Conservation (phyloP, 1,140 invertebrate species). For the Heterodera schachtii region DNA sequence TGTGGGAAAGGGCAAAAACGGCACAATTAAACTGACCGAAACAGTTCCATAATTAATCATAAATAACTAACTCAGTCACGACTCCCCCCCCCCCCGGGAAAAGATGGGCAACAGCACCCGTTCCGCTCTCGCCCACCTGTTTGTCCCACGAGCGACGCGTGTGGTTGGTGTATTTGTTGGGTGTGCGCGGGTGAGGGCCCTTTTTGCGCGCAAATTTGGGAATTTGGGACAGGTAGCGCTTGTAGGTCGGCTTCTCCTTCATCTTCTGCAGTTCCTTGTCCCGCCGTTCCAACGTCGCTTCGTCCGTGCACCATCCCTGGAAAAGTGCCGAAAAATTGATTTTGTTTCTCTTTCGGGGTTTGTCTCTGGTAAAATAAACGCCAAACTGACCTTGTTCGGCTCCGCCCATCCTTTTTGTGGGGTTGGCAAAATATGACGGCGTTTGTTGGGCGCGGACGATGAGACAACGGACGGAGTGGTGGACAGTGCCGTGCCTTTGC, state of each 20-base stretch:
- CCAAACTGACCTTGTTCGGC: slow-evolving; percentile 20
- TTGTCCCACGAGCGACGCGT: slow-evolving; percentile 26
- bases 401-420: slow-evolving; percentile 11
- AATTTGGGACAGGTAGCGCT: slow-evolving; percentile 15
- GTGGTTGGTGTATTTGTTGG: slow-evolving; percentile 24
- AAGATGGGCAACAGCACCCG: too few relatives aligned
- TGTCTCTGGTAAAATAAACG: too few relatives aligned
- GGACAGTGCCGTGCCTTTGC: neutral
- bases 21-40: neutral
- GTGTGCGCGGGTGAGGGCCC: slow-evolving; percentile 2
- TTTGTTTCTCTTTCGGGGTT: neutral
- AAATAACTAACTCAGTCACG: too few relatives aligned
- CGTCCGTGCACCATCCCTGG: slow-evolving; percentile 19
- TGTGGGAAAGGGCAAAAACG: neutral
- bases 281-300: slow-evolving; percentile 14
- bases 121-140: neutral
- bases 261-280: slow-evolving; percentile 21
- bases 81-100: too few relatives aligned
- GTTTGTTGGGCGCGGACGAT: neutral
- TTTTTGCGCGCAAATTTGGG: slow-evolving; percentile 18
- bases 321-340: neutral
- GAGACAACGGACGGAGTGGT: neutral
- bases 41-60: too few relatives aligned
- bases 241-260: slow-evolving; percentile 18
- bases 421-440: slow-evolving; percentile 11